phyloP scores from a whole-genome alignment of 2,888 invertebrate genomes.

The Hemicrepidius hirtus region DNA sequence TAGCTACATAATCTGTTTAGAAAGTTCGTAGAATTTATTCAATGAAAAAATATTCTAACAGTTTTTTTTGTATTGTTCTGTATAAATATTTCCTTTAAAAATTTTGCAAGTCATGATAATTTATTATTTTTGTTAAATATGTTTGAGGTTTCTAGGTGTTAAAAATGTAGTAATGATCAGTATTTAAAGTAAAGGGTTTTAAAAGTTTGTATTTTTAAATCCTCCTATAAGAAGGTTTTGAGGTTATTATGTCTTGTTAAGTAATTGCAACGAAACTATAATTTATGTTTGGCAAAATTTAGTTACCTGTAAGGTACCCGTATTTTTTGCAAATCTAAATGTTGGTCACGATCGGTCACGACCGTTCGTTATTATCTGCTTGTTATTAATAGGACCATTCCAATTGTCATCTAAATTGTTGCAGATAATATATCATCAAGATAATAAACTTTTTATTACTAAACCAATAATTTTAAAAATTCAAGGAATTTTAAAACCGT shows the following conservation, averaged over 20 bases:
- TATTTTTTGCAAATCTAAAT: constrained; percentile 6
- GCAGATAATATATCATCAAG: neutral
- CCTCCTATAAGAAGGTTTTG: constrained; percentile 5
- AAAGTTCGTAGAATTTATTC: neutral
- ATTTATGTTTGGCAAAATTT: constrained; percentile 5
- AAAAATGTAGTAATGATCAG: no score
- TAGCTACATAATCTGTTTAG: neutral
- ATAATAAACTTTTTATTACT: no score
- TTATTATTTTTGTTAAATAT: no score
- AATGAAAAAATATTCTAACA: neutral
- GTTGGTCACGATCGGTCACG: constrained; percentile 19
- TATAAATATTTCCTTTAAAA: no score
- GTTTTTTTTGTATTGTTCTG: no score
- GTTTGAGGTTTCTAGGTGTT: no score
- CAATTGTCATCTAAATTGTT: constrained; percentile 7
- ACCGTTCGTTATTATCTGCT: constrained; percentile 11
- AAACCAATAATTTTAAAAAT: no score
- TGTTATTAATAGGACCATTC: constrained; percentile 16
- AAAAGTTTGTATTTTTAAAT: neutral
- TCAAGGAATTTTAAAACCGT: no score
- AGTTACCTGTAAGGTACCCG: constrained; percentile 2
- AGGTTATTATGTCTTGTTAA: constrained; percentile 4
- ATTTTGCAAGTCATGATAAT: no score
- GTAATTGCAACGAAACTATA: constrained; percentile 25
- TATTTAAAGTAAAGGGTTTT: neutral